These are phyloP conservation scores for Drosophila koepferae DNA, from an alignment of 2,888 invertebrate genomes.

Conservation along the genomic window DNA sequence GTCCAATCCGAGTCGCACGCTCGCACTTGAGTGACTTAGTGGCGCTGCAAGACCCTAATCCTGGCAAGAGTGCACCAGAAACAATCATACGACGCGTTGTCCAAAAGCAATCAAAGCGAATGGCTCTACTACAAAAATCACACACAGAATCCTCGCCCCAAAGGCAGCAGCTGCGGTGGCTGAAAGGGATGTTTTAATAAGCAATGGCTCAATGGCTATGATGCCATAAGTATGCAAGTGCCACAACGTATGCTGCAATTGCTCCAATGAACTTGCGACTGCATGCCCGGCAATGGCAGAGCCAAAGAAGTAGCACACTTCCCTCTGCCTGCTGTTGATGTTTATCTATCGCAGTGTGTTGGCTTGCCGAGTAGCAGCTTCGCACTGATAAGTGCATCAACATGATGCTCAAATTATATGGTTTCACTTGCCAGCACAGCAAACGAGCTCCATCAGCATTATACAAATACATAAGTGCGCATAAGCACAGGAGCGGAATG, in stretches of 20 bases:
- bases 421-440: slow-evolving; percentile 50
- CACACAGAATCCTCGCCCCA: slow-evolving; percentile 5
- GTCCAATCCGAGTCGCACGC: slow-evolving; percentile 33
- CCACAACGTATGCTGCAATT: slow-evolving; percentile 41
- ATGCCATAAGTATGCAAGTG: slow-evolving; percentile 50
- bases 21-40: slow-evolving; percentile 32
- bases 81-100: slow-evolving; percentile 72
- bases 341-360: slow-evolving; percentile 61
- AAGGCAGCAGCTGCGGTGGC: background rate
- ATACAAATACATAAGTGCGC: slow-evolving; percentile 42
- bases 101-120: slow-evolving; percentile 72
- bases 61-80: slow-evolving; percentile 48
- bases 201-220: slow-evolving; percentile 45
- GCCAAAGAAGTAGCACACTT: slow-evolving; percentile 50
- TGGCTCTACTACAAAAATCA: slow-evolving; percentile 53
- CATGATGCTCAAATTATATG: slow-evolving; percentile 79
- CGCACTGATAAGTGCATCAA: slow-evolving; percentile 75
- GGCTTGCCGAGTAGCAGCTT: slow-evolving; percentile 56
- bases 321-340: slow-evolving; percentile 53
- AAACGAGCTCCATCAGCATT: slow-evolving; percentile 71
- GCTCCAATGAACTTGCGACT: slow-evolving; percentile 2
- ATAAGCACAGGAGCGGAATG: slow-evolving; percentile 37
- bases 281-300: slow-evolving; percentile 2
- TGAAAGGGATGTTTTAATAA: slow-evolving; percentile 66
- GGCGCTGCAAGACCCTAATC: slow-evolving; percentile 23